Conservation (phyloP, 2,888 invertebrate genomes). For the Agrotis exclamationis region DNA sequence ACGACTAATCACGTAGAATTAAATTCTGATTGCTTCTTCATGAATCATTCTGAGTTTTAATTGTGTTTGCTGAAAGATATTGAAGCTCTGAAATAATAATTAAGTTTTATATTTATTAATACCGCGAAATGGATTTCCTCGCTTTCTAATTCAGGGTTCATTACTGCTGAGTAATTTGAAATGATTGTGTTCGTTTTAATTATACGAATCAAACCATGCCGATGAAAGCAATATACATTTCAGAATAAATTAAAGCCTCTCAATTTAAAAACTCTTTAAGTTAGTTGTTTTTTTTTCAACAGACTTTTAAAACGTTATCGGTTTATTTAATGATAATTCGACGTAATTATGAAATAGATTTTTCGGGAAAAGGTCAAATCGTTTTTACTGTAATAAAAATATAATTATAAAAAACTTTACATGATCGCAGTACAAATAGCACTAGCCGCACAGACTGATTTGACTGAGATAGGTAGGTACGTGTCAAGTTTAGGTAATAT, state of each 20-base stretch:
- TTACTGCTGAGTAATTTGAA: constrained; percentile 3
- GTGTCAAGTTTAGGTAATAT: too few relatives aligned
- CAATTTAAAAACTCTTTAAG: too few relatives aligned
- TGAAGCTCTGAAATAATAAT: background rate
- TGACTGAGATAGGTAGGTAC: too few relatives aligned
- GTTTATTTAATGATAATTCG: background rate
- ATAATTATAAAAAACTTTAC: too few relatives aligned
- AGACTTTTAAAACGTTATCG: background rate
- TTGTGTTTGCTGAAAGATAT: constrained; percentile 4
- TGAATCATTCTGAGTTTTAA: constrained; percentile 14
- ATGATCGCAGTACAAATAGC: too few relatives aligned
- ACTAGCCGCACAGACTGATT: too few relatives aligned
- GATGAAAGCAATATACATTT: constrained; percentile 1
- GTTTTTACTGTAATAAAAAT: too few relatives aligned
- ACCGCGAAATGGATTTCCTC: background rate
- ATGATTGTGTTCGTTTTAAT: constrained; percentile 13
- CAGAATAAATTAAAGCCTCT: background rate
- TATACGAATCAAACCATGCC: background rate
- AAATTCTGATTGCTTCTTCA: background rate
- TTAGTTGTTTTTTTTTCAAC: background rate
- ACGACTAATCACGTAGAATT: constrained; percentile 3
- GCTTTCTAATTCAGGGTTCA: constrained; percentile 7
- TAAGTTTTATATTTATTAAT: constrained; percentile 3
- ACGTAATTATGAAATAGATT: too few relatives aligned
- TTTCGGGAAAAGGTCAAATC: background rate